phyloP scores from a whole-genome alignment of 2,888 invertebrate species.

The Drosophila diplacantha region DNA sequence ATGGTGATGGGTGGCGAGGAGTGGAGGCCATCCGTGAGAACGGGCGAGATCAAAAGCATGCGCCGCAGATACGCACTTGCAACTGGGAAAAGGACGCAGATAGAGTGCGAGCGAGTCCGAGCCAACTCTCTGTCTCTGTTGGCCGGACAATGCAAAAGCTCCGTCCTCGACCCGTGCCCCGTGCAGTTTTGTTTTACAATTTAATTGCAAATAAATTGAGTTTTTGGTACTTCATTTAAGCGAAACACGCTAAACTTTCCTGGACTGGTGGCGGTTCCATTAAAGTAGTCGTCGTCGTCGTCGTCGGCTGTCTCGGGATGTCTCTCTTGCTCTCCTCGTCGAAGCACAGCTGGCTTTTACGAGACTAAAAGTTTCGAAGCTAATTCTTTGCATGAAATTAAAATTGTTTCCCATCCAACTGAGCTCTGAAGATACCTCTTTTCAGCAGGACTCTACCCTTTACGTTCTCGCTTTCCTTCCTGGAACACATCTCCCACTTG shows the following conservation, averaged over 20 bases:
- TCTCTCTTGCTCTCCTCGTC: slow-evolving; percentile 22
- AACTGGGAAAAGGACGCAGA: slow-evolving; percentile 27
- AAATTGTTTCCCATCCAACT: slow-evolving; percentile 22
- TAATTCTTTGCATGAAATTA: slow-evolving; percentile 40
- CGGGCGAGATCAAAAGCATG: slow-evolving; percentile 58
- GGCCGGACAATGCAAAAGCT: slow-evolving; percentile 37
- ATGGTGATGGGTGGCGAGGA: slow-evolving; percentile 49
- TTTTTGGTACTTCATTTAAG: slow-evolving; percentile 77
- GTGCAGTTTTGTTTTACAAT: slow-evolving; percentile 63
- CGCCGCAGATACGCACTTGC: slow-evolving; percentile 63
- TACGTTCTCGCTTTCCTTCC: background rate
- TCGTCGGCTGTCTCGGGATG: slow-evolving; percentile 30
- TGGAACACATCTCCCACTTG: slow-evolving; percentile 16
- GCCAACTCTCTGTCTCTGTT: background rate
- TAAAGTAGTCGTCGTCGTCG: slow-evolving; percentile 43
- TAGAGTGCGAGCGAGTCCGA: slow-evolving; percentile 9
- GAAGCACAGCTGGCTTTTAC: slow-evolving; percentile 13
- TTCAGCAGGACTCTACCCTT: slow-evolving; percentile 4
- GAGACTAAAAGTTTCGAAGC: slow-evolving; percentile 58
- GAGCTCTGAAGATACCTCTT: background rate
- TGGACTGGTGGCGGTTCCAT: slow-evolving; percentile 58
- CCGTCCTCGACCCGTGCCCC: slow-evolving; percentile 31
- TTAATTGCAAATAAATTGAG: slow-evolving; percentile 78
- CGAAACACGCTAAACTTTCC: slow-evolving; percentile 62
- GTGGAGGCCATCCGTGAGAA: slow-evolving; percentile 44